A percentile compares a stretch with the other conserved stretches of the same genome.
phyloP scores from a whole-genome alignment of 2,888 invertebrate genomes.

The Pecten maximus region DNA sequence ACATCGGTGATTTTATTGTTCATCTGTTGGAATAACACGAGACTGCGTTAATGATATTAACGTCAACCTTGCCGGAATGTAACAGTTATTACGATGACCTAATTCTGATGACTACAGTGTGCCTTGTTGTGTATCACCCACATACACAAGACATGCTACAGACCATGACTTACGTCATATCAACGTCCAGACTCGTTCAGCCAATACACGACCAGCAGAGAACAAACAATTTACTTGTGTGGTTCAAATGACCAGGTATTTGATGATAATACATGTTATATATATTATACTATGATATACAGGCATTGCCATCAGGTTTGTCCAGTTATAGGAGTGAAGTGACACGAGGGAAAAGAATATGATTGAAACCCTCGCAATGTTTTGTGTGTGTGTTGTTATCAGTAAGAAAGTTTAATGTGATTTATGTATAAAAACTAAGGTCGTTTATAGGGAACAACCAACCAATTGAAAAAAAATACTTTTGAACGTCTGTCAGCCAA shows the following conservation, averaged over 20 bases:
- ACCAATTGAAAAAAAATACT: too few relatives aligned
- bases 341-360: neutral
- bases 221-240: neutral
- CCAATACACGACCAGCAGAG: neutral
- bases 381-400: too few relatives aligned
- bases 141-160: neutral
- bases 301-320: neutral
- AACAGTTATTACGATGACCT: neutral
- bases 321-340: neutral
- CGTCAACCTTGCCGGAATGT: neutral
- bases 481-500: too few relatives aligned
- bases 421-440: too few relatives aligned
- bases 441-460: too few relatives aligned
- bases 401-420: too few relatives aligned
- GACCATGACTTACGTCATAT: neutral
- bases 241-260: conserved; percentile 18
- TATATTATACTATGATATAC: neutral
- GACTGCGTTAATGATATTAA: neutral
- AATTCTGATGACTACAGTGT: neutral
- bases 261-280: neutral
- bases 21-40: neutral
- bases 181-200: neutral
- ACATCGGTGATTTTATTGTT: neutral
- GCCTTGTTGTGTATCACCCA: neutral
- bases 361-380: too few relatives aligned